Conservation (phyloP, 2,888 invertebrate genomes). For the Acanthococcus lagerstroemiae region DNA sequence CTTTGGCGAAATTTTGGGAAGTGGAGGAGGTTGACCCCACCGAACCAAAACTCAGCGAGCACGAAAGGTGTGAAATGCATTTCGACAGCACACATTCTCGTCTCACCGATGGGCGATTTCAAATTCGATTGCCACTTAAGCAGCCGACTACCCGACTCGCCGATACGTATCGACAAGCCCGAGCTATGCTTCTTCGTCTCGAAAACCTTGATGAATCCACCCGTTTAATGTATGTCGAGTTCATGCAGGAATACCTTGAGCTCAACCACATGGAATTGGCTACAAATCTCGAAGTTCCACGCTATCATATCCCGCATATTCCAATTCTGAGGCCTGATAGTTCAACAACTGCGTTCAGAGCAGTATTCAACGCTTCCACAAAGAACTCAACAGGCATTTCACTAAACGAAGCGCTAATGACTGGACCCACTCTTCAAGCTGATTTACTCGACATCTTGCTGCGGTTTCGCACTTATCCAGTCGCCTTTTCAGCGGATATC, state of each 20-base stretch:
- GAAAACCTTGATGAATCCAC: not conserved
- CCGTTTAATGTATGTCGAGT: slow-evolving; percentile 2
- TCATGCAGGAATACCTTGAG: slow-evolving; percentile 9
- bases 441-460: slow-evolving; percentile 38
- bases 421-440: slow-evolving; percentile 39
- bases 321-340: slow-evolving; percentile 33
- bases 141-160: not conserved
- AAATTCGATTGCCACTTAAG: slow-evolving; percentile 8
- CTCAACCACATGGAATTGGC: slow-evolving; percentile 5
- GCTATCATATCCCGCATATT: slow-evolving; percentile 37
- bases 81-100: slow-evolving; percentile 1
- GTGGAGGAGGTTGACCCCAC: slow-evolving; percentile 11
- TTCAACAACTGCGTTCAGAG: slow-evolving; percentile 35
- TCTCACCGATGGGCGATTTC: slow-evolving; percentile 9
- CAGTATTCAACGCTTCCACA: slow-evolving; percentile 37
- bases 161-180: not conserved
- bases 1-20: slow-evolving; percentile 18
- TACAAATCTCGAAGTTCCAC: not conserved
- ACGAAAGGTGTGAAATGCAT: not conserved
- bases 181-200: not conserved
- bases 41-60: not conserved
- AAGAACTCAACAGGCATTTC: slow-evolving; percentile 36
- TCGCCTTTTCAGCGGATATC: slow-evolving; percentile 40
- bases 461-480: slow-evolving; percentile 37
- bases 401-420: slow-evolving; percentile 39